phyloP scores from a whole-genome alignment of 2,797 vertebrate species.

The Sparus aurata region DNA sequence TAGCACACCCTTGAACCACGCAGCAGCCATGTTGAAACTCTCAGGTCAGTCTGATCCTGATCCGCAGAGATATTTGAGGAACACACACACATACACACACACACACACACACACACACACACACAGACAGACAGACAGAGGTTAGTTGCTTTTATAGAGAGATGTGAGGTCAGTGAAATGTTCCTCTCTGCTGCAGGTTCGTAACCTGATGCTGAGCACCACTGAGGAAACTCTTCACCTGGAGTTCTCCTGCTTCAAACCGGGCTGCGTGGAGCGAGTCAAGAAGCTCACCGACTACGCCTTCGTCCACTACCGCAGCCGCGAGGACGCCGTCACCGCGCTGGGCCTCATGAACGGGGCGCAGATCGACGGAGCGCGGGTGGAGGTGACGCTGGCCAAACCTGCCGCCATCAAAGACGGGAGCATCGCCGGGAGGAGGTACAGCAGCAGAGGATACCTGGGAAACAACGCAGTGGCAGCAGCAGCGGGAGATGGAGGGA shows the following conservation, averaged over 20 bases:
- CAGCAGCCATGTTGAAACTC: too few species aligned
- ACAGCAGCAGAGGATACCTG: slow-evolving; percentile 50
- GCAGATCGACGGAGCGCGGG: slow-evolving; percentile 89
- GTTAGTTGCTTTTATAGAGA: too few species aligned
- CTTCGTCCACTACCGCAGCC: slow-evolving; percentile 93
- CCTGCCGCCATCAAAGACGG: slow-evolving; percentile 82
- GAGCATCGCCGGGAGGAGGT: slow-evolving; percentile 31
- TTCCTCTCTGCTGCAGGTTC: too few species aligned
- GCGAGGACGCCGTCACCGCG: slow-evolving; percentile 91
- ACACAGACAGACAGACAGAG: too few species aligned
- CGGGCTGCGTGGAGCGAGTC: slow-evolving; percentile 92
- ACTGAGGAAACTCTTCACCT: slow-evolving; percentile 90
- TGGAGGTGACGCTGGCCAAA: slow-evolving; percentile 94
- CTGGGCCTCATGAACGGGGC: slow-evolving; percentile 91
- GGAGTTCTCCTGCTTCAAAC: slow-evolving; percentile 92
- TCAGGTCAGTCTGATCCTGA: too few species aligned
- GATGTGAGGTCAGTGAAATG: too few species aligned
- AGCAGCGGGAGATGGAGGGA: background rate
- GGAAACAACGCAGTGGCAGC: slow-evolving; percentile 67
- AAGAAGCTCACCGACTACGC: slow-evolving; percentile 96
- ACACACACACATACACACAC: too few species aligned
- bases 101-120: too few species aligned
- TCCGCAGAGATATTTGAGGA: too few species aligned
- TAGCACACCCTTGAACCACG: too few species aligned
- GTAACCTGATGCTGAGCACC: slow-evolving; percentile 93